These are phyloP conservation scores for Ctenopoma multispine DNA, from an alignment of 2,797 vertebrate species.

Conservation along the genomic window DNA sequence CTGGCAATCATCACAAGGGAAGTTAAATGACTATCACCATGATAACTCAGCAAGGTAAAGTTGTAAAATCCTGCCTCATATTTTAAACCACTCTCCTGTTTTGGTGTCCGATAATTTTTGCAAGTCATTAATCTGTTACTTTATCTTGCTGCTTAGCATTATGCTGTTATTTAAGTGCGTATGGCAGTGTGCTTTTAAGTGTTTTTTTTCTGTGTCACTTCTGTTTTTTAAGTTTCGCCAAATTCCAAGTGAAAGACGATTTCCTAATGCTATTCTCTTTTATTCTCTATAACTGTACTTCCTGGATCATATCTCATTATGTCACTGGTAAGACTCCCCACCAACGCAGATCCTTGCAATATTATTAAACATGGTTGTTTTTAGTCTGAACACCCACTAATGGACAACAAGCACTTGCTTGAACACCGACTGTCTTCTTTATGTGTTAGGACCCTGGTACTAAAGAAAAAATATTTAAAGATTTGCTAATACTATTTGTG, in stretches of 20 bases:
- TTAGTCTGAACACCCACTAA: too few relatives aligned
- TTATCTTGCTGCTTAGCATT: background rate
- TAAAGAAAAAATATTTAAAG: background rate
- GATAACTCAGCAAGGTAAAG: background rate
- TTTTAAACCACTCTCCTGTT: background rate
- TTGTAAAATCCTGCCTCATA: background rate
- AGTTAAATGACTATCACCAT: background rate
- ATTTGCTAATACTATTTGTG: background rate
- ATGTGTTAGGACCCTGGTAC: background rate
- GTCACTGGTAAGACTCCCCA: background rate
- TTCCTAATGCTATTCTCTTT: background rate
- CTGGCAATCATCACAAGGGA: background rate
- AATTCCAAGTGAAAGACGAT: background rate
- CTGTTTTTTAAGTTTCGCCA: background rate
- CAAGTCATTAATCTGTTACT: background rate
- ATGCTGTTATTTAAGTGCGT: background rate
- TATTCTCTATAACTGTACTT: background rate
- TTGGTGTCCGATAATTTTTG: background rate
- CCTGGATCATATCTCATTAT: background rate
- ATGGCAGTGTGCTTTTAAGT: too few relatives aligned
- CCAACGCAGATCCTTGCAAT: background rate
- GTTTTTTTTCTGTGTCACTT: too few relatives aligned
- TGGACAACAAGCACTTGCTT: background rate
- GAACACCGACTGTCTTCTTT: background rate
- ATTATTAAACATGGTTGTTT: too few relatives aligned